Percentiles rank a stretch among this genome's conserved stretches.
These are phyloP conservation scores for Gryllus bimaculatus DNA, from an alignment of 1,140 invertebrate genomes.

Conservation along the genomic window DNA sequence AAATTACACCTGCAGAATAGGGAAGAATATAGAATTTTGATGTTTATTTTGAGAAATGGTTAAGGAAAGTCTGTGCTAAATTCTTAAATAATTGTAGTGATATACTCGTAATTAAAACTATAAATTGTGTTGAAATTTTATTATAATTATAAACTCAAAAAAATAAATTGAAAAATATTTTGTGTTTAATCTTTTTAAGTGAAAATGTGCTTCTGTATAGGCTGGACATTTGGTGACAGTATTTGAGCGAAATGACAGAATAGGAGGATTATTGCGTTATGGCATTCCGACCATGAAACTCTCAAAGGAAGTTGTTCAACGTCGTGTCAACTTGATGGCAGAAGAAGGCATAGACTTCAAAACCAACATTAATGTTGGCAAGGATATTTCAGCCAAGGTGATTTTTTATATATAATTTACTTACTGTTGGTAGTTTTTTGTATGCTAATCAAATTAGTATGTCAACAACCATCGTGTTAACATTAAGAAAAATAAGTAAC, in stretches of 20 bases:
- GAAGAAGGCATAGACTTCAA: constrained; percentile 89
- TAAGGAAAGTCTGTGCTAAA: no score
- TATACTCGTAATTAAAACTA: no score
- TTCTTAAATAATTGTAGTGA: no score
- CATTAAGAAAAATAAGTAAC: no score
- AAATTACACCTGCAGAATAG: no score
- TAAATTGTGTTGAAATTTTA: background rate
- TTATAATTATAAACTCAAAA: background rate
- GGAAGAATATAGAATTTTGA: no score
- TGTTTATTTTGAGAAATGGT: no score
- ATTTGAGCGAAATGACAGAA: constrained; percentile 90
- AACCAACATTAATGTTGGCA: constrained; percentile 83
- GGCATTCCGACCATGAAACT: constrained; percentile 98
- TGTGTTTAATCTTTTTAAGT: background rate
- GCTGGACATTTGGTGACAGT: constrained; percentile 87
- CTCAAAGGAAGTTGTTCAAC: constrained; percentile 82
- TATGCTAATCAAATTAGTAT: no score
- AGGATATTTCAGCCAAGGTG: constrained; percentile 71
- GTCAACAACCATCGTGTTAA: no score
- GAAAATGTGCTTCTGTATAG: constrained; percentile 29
- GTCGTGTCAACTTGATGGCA: constrained; percentile 76
- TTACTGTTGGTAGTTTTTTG: background rate
- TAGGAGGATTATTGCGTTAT: constrained; percentile 92
- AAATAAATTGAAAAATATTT: background rate
- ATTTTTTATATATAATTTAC: constrained; percentile 23